Percentiles rank a stretch among this genome's conserved stretches.
phyloP scores from a whole-genome alignment of 2,113 vertebrate genomes.

The Centropristis striata region DNA sequence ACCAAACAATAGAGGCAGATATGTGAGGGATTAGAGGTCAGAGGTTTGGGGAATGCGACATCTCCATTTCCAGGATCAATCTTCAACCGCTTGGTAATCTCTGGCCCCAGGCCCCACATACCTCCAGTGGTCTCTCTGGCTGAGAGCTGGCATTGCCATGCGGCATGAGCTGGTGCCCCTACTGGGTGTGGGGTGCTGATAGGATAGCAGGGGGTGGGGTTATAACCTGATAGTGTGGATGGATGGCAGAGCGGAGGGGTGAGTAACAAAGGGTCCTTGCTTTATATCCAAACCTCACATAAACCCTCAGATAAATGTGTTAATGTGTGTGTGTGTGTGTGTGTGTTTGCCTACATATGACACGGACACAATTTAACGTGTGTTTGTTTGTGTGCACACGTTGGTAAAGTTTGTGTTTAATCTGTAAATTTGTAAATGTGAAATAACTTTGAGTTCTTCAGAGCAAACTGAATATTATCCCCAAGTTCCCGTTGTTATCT shows the following conservation, averaged over 20 bases:
- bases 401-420: conserved; percentile 66
- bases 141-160: conserved; percentile 57
- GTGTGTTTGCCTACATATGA: conserved; percentile 13
- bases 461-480: conserved; percentile 75
- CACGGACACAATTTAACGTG: neutral
- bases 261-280: conserved; percentile 25
- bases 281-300: conserved; percentile 42
- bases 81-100: conserved; percentile 70
- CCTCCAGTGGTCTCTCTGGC: conserved; percentile 58
- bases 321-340: conserved; percentile 9
- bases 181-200: conserved; percentile 49
- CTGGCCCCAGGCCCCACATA: conserved; percentile 56
- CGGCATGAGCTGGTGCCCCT: conserved; percentile 28
- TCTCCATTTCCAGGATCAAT: conserved; percentile 76
- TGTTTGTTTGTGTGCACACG: conserved; percentile 21
- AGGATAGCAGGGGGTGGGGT: conserved; percentile 31
- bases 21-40: conserved; percentile 73
- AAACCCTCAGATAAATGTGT: conserved; percentile 43
- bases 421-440: conserved; percentile 62
- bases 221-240: conserved; percentile 43
- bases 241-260: conserved; percentile 30
- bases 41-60: conserved; percentile 65
- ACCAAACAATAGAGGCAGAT: conserved; percentile 73
- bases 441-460: conserved; percentile 74
- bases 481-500: conserved; percentile 81